Conservation (phyloP, 2,888 invertebrate species). For the Vanessa cardui region DNA sequence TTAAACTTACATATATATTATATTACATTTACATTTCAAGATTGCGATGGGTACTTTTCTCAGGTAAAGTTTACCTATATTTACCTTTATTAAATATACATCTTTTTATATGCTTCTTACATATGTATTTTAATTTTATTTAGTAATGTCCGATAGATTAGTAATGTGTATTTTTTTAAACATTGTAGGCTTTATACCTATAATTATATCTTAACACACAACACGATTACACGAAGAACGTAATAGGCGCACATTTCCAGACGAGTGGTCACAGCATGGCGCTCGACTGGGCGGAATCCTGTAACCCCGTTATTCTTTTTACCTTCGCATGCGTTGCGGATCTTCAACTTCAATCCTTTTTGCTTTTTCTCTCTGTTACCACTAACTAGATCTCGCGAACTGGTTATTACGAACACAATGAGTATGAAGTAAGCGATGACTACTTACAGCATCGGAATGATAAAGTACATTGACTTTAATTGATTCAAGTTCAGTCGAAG, state of each 20-base stretch:
- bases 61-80: no score
- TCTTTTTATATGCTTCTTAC: no score
- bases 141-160: background rate
- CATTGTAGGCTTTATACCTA: background rate
- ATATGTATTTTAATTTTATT: background rate
- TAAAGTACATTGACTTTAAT: slow-evolving; percentile 14
- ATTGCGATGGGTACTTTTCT: no score
- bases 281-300: slow-evolving; percentile 59
- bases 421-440: slow-evolving; percentile 19
- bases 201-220: background rate
- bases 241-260: slow-evolving; percentile 22
- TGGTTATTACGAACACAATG: slow-evolving; percentile 45
- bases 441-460: slow-evolving; percentile 16
- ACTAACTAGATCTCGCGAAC: slow-evolving; percentile 49
- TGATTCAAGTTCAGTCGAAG: background rate
- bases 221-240: background rate
- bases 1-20: no score
- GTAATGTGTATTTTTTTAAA: background rate
- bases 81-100: no score
- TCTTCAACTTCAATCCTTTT: slow-evolving; percentile 61
- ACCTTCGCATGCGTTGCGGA: slow-evolving; percentile 58
- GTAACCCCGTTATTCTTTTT: slow-evolving; percentile 71
- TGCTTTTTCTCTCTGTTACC: slow-evolving; percentile 48
- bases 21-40: no score
- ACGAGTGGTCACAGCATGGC: slow-evolving; percentile 37